Evolutionary conservation across 1,140 invertebrate genomes (phyloP).

Genomic region (Augochlora pura): DNA sequence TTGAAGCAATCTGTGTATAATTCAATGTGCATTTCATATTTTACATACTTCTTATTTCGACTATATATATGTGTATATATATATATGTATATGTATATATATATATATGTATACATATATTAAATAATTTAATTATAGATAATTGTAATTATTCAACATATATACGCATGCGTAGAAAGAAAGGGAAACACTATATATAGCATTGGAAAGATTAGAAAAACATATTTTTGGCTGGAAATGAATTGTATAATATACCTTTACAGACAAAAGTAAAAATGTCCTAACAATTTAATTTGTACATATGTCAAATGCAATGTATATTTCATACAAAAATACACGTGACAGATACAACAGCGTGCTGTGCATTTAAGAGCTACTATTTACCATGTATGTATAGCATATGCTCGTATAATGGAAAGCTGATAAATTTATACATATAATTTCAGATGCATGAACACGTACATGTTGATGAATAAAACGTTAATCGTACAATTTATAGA

Average conservation of each 20-base stretch:
- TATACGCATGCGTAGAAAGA: too few species aligned
- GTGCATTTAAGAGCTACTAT: constrained; percentile 29
- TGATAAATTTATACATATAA: constrained; percentile 6
- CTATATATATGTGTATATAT: background rate
- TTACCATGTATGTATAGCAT: background rate
- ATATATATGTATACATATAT: too few species aligned
- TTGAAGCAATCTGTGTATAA: constrained; percentile 19
- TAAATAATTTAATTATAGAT: too few species aligned
- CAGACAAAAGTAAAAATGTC: constrained; percentile 22
- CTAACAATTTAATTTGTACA: constrained; percentile 55
- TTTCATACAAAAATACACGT: constrained; percentile 53
- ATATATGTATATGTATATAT: too few species aligned
- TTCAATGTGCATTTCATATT: constrained; percentile 28
- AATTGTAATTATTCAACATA: too few species aligned
- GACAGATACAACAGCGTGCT: constrained; percentile 31
- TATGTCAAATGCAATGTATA: constrained; percentile 57
- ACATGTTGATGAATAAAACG: constrained; percentile 19
- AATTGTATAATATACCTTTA: constrained; percentile 37
- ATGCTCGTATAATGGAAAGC: background rate
- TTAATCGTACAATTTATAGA: background rate
- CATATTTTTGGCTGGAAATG: constrained; percentile 32
- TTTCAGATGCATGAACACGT: background rate
- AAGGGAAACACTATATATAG: background rate
- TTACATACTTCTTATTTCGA: constrained; percentile 22
- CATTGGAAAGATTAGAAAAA: constrained; percentile 26